Evolutionary conservation across 1,140 invertebrate species (phyloP).

Genomic region (Trichonephila clavata): DNA sequence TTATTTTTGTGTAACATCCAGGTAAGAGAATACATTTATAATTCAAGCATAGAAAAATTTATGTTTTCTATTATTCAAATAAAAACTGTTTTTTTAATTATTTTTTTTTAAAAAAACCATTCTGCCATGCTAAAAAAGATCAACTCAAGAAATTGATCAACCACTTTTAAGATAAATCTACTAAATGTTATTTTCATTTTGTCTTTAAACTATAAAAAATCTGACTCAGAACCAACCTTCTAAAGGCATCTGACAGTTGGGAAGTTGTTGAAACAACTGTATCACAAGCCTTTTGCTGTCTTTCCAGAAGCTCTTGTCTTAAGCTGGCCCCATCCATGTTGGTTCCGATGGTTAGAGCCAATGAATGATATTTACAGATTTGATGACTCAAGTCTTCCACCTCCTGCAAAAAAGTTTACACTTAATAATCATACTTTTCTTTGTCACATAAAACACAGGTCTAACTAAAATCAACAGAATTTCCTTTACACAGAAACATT

Average conservation of each 20-base stretch:
- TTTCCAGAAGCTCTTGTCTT: conserved; percentile 67
- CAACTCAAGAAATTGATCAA: too few species aligned
- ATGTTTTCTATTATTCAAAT: too few species aligned
- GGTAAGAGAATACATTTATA: too few species aligned
- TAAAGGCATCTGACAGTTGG: conserved; percentile 67
- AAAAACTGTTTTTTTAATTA: not conserved
- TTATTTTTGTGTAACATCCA: too few species aligned
- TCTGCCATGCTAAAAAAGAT: too few species aligned
- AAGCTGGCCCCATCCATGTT: conserved; percentile 50
- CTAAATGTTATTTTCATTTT: not conserved
- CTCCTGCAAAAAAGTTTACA: not conserved
- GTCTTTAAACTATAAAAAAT: not conserved
- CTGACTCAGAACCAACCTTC: conserved; percentile 26
- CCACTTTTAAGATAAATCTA: not conserved
- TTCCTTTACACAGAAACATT: too few species aligned
- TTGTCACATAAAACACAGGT: too few species aligned
- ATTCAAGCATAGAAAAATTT: too few species aligned
- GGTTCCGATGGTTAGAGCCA: conserved; percentile 64
- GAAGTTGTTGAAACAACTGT: conserved; percentile 41
- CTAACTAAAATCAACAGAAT: too few species aligned
- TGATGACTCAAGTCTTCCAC: conserved; percentile 73
- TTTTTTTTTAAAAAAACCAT: not conserved
- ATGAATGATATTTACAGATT: conserved; percentile 71
- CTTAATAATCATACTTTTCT: too few species aligned
- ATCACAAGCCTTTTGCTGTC: conserved; percentile 65